Evolutionary conservation across 2,113 vertebrate genomes (phyloP), one percentile per base, ranked within the genome.

Genomic region (Oryzias curvinotus): DNA sequence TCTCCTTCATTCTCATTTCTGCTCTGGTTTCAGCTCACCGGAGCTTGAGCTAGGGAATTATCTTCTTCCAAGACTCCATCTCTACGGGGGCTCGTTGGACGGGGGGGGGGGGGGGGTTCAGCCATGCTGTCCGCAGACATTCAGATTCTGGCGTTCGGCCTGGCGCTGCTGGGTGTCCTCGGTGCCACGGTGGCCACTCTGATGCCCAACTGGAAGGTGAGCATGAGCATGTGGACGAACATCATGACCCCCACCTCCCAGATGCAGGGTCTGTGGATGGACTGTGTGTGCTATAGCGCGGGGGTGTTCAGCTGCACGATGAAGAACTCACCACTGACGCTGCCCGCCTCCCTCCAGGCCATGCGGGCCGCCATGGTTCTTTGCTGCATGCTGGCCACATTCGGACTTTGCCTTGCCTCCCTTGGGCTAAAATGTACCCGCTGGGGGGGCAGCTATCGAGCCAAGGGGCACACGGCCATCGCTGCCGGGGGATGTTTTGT

Each of bases 261-360:
- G 88, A 93, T 94, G 91, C 95, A 95, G 66, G 97, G 97, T 36
- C 93, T 99, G 44, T 99, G 97, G 97, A 94, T 96, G 95, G 96
- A 99, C 91, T 99, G 97, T 85, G 94, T 95, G 0, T 98, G 96
- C 94, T 93, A 94, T 88, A 95, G 94, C 86, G 95, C 96, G 0
- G 97, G 96, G 26, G 89, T 96, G 89, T 96, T 98, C 85, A 98
- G 96, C 93, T 99, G 97, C 56, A 92, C 91, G 7, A 68, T 95
- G 60, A 95, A 95, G 87, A 85, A 88, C 83, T 95, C 96, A 0
- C 36, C 94, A 5, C 92, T 97, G 60, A 86, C 93, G 0, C 92
- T 96, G 64, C 96, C 96, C 0, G 1, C 87, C 44, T 91, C 93
- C 3, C 92, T 96, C 78, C 95, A 95, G 88, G 85, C 91, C 0